phyloP scores from a whole-genome alignment of 2,113 vertebrate genomes.

The Ophthalmolycus amberensis region DNA sequence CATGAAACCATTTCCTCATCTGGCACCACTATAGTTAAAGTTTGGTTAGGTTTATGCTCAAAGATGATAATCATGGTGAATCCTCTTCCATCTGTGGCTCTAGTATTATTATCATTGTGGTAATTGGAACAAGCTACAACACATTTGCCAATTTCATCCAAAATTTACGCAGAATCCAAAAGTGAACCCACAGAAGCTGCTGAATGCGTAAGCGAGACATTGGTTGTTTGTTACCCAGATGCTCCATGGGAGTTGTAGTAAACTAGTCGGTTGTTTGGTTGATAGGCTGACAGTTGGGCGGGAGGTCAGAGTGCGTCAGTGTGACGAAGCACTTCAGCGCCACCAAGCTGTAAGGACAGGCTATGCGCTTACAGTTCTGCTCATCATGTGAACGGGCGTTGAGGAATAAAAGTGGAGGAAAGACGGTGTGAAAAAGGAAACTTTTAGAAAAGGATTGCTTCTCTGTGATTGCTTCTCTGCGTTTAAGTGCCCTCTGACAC shows the following conservation, averaged over 20 bases:
- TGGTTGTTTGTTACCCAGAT: background rate
- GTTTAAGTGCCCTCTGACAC: constrained; percentile 69
- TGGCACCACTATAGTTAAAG: background rate
- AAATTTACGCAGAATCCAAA: background rate
- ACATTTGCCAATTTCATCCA: background rate
- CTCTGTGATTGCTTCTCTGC: constrained; percentile 20
- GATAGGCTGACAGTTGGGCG: background rate
- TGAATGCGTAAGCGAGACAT: background rate
- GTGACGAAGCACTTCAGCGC: constrained; percentile 21
- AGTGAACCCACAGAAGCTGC: background rate
- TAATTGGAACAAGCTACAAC: background rate
- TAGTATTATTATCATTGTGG: background rate
- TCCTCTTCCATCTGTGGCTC: background rate
- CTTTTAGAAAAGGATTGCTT: background rate
- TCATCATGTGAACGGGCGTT: constrained; percentile 8
- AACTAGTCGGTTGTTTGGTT: background rate
- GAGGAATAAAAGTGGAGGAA: constrained; percentile 27
- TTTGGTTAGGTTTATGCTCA: background rate
- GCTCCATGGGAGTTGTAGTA: background rate
- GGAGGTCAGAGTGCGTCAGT: background rate
- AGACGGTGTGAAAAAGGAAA: constrained; percentile 21
- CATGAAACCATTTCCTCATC: background rate
- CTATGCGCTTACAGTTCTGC: constrained; percentile 4
- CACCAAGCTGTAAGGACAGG: constrained; percentile 23
- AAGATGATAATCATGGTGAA: background rate